These are phyloP conservation scores for Clepsis dumicolana DNA, from an alignment of 2,888 invertebrate genomes.

Conservation along the genomic window DNA sequence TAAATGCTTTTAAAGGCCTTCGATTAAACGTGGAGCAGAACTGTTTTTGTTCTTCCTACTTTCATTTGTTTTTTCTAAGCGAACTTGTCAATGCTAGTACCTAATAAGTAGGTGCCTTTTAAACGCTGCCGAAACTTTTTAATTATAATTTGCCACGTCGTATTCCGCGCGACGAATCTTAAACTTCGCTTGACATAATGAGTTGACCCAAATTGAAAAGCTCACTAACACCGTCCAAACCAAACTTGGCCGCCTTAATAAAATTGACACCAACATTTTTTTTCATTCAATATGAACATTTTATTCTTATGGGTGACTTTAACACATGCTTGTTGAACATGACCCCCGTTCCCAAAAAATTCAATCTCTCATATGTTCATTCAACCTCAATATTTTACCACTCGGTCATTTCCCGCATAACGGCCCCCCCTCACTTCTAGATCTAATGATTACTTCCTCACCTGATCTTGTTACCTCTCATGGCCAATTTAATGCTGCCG, in stretches of 20 bases:
- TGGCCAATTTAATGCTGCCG: too few relatives aligned
- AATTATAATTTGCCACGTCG: slow-evolving; percentile 1
- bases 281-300: too few relatives aligned
- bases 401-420: too few relatives aligned
- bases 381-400: too few relatives aligned
- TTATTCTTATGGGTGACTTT: too few relatives aligned
- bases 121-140: slow-evolving; percentile 7
- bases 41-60: not conserved
- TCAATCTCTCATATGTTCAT: too few relatives aligned
- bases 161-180: slow-evolving; percentile 22
- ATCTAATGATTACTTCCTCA: too few relatives aligned
- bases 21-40: not conserved
- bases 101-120: not conserved
- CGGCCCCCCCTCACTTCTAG: too few relatives aligned
- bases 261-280: too few relatives aligned
- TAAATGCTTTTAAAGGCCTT: too few relatives aligned
- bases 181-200: slow-evolving; percentile 31
- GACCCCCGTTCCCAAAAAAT: not conserved
- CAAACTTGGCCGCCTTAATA: slow-evolving; percentile 13
- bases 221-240: slow-evolving; percentile 32
- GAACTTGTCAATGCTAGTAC: not conserved
- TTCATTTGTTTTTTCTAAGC: not conserved
- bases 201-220: slow-evolving; percentile 36
- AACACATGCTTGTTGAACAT: too few relatives aligned
- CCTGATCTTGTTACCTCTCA: too few relatives aligned